Conservation (phyloP, 2,797 vertebrate species). For the Microctenopoma stevenorrisi region DNA sequence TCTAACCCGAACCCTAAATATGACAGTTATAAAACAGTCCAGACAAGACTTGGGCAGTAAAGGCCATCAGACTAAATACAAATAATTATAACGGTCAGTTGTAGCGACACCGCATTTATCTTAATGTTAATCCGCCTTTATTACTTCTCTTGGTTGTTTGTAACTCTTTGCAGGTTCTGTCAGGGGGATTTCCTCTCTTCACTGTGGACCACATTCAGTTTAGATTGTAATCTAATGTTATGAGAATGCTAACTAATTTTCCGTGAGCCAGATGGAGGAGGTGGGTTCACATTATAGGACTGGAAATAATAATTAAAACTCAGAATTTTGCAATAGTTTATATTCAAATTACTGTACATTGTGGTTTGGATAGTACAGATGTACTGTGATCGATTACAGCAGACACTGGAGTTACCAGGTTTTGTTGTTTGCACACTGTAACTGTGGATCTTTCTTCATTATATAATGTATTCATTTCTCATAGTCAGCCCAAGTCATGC, state of each 20-base stretch:
- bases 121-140: constrained; percentile 67
- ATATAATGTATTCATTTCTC: constrained; percentile 66
- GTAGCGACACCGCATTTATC: constrained; percentile 61
- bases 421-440: constrained; percentile 57
- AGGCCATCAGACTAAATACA: constrained; percentile 45
- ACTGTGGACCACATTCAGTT: constrained; percentile 34
- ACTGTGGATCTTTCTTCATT: constrained; percentile 58
- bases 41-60: constrained; percentile 35
- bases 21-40: constrained; percentile 26
- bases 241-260: constrained; percentile 37
- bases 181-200: constrained; percentile 36
- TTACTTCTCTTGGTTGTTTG: constrained; percentile 55
- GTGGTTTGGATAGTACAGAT: neutral
- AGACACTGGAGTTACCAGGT: constrained; percentile 35
- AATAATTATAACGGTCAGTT: constrained; percentile 60
- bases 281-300: constrained; percentile 26
- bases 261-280: constrained; percentile 2
- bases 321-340: constrained; percentile 10
- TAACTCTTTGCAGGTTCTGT: constrained; percentile 45
- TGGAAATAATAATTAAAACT: constrained; percentile 28
- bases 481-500: constrained; percentile 52
- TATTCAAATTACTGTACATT: constrained; percentile 9
- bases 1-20: too few species aligned
- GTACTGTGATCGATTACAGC: neutral
- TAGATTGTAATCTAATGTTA: constrained; percentile 35